Conservation (phyloP, 2,888 invertebrate genomes). For the Rotaria sp. region DNA sequence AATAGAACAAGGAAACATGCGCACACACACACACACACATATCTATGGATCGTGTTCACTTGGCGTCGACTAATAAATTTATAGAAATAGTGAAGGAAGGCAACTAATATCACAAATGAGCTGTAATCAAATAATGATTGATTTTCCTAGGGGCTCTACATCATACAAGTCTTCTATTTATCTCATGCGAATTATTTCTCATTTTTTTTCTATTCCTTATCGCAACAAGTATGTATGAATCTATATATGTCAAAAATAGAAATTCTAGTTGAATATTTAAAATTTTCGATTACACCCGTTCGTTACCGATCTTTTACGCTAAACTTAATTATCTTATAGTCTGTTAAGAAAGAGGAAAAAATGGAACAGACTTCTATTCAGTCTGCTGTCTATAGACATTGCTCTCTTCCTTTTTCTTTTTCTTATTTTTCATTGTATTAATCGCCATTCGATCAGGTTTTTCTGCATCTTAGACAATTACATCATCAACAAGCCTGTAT, state of each 20-base stretch:
- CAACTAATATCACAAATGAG: conserved; percentile 7
- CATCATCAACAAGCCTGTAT: neutral
- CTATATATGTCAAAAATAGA: neutral
- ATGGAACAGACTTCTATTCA: neutral
- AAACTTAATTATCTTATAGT: neutral
- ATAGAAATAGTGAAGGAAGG: neutral
- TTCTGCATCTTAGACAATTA: neutral
- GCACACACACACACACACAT: neutral
- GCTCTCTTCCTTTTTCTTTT: neutral
- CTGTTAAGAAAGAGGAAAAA: neutral
- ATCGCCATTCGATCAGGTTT: neutral
- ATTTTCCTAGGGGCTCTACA: neutral
- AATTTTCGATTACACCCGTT: neutral
- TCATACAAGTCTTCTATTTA: neutral
- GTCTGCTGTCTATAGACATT: neutral
- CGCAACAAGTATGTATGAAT: neutral
- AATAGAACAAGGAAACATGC: neutral
- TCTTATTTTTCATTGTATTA: neutral
- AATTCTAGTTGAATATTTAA: neutral
- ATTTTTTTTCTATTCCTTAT: neutral
- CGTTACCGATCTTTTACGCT: neutral
- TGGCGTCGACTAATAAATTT: neutral
- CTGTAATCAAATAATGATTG: conserved; percentile 9
- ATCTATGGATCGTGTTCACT: neutral
- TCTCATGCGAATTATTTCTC: neutral